These are phyloP conservation scores for Lobophora halterata DNA, from an alignment of 2,888 invertebrate species.

Conservation along the genomic window DNA sequence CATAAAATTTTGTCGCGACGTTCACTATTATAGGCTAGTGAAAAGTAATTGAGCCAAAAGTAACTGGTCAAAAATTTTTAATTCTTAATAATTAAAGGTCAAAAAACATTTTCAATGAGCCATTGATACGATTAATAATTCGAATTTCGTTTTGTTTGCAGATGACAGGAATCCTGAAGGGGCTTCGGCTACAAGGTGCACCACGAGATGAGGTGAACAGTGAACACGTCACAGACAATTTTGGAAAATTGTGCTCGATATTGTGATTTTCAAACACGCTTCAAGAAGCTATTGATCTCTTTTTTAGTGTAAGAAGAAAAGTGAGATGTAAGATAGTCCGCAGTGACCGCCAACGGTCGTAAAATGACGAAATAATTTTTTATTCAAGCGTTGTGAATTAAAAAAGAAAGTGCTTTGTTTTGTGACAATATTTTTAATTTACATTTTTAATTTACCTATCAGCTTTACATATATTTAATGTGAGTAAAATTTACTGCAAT, in stretches of 20 bases:
- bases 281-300: conserved; percentile 42
- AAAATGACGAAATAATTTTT: conserved; percentile 65
- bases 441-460: too few relatives aligned
- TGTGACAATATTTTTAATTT: conserved; percentile 55
- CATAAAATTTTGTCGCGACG: too few relatives aligned
- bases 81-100: too few relatives aligned
- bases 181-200: conserved; percentile 67
- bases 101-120: too few relatives aligned
- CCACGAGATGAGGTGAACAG: conserved; percentile 62
- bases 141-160: conserved; percentile 46
- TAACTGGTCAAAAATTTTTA: too few relatives aligned
- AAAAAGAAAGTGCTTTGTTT: conserved; percentile 52
- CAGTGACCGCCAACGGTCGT: conserved; percentile 41
- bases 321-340: conserved; percentile 36
- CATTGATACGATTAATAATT: conserved; percentile 5
- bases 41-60: too few relatives aligned
- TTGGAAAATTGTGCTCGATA: conserved; percentile 54
- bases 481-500: too few relatives aligned
- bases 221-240: conserved; percentile 49
- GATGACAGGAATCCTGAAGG: conserved; percentile 77
- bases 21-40: too few relatives aligned
- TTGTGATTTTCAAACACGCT: conserved; percentile 55
- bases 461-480: too few relatives aligned
- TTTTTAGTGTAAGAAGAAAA: conserved; percentile 46
- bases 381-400: conserved; percentile 74